phyloP scores from a whole-genome alignment of 1,140 invertebrate genomes.

The Drosophila micromelanica region DNA sequence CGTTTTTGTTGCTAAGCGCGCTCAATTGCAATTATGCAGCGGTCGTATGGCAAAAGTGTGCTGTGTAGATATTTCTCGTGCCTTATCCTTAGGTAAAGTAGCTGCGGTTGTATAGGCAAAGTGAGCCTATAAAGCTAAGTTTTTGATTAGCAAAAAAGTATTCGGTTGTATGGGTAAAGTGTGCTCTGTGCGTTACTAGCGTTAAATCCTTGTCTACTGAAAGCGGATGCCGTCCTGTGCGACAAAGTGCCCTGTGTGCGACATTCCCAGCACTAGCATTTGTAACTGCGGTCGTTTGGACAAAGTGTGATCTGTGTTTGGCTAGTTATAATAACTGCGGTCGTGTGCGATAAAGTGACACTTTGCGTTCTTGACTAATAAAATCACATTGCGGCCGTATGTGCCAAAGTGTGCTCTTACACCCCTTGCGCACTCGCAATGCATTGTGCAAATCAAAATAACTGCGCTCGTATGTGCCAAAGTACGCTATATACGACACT shows the following conservation, averaged over 20 bases:
- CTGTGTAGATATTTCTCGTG: not conserved
- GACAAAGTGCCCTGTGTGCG: too few relatives aligned
- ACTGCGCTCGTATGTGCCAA: not conserved
- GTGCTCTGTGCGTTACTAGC: not conserved
- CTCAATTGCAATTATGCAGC: conserved; percentile 56
- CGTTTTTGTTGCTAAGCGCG: conserved; percentile 61
- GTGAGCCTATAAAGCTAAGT: not conserved
- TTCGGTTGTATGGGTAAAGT: not conserved
- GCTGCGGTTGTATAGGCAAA: conserved; percentile 5
- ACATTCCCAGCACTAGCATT: too few relatives aligned
- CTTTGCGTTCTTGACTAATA: too few relatives aligned
- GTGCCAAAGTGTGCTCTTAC: conserved; percentile 10
- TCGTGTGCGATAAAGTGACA: not conserved
- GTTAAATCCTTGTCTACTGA: too few relatives aligned
- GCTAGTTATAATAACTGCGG: not conserved
- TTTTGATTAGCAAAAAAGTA: too few relatives aligned
- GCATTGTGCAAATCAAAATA: not conserved
- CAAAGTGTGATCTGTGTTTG: not conserved
- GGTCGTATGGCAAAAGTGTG: not conserved
- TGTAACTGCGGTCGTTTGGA: not conserved
- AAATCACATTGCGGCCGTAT: not conserved
- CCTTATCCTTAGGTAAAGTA: not conserved
- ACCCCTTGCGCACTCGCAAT: not conserved
- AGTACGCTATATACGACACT: conserved; percentile 6
- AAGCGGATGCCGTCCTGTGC: too few relatives aligned